phyloP scores from a whole-genome alignment of 1,140 invertebrate genomes.

The Dreissena rostriformis region DNA sequence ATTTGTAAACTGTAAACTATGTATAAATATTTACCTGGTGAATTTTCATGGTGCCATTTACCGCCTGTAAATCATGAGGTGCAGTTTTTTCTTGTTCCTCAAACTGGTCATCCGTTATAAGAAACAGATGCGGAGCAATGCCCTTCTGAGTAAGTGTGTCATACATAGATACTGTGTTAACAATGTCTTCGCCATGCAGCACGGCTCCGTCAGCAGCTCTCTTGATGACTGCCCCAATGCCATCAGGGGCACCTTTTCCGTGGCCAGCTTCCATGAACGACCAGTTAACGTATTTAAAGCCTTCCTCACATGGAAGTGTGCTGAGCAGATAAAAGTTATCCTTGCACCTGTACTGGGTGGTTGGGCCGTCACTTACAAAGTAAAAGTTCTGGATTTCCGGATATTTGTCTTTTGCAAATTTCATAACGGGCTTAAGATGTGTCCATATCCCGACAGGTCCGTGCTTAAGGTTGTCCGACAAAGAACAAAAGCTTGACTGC shows the following conservation, averaged over 20 bases:
- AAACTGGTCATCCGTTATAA: slow-evolving; percentile 4
- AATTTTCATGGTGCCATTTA: no score
- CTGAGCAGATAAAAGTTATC: slow-evolving; percentile 60
- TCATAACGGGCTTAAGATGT: slow-evolving; percentile 61
- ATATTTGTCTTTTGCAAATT: slow-evolving; percentile 40
- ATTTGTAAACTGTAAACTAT: no score
- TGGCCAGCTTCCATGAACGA: slow-evolving; percentile 81
- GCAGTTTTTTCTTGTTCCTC: no score
- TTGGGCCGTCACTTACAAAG: slow-evolving; percentile 67
- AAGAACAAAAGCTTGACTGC: slow-evolving; percentile 33
- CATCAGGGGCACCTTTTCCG: slow-evolving; percentile 82
- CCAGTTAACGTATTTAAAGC: slow-evolving; percentile 71
- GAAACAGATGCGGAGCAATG: slow-evolving; percentile 3
- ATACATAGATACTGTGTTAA: slow-evolving; percentile 17
- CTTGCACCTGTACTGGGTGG: slow-evolving; percentile 66
- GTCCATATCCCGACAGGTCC: slow-evolving; percentile 64
- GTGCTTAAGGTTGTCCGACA: slow-evolving; percentile 60
- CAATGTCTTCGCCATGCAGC: background rate
- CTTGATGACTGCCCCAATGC: slow-evolving; percentile 80
- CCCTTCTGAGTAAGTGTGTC: background rate
- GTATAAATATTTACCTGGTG: no score
- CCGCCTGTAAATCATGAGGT: no score
- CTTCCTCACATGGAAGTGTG: slow-evolving; percentile 27
- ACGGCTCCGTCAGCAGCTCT: slow-evolving; percentile 62
- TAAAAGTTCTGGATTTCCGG: slow-evolving; percentile 57